Evolutionary conservation across 2,888 invertebrate genomes (phyloP).

Genomic region (Drosophila parthenogenetica): DNA sequence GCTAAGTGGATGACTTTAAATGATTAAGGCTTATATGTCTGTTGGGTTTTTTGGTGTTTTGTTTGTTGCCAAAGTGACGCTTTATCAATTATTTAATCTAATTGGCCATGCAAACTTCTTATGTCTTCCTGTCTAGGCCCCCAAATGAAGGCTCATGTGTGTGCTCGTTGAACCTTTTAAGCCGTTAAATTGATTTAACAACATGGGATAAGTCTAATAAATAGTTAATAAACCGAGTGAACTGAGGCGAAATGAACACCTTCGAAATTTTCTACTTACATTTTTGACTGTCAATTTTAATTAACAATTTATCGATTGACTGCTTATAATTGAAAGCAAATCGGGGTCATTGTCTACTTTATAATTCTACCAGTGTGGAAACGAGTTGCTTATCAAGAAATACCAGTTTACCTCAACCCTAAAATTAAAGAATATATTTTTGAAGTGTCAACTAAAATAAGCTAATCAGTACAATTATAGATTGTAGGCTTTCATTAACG

Average conservation of each 20-base stretch:
- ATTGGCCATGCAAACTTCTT: constrained; percentile 44
- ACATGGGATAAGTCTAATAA: constrained; percentile 2
- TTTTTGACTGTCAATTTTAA: too few relatives aligned
- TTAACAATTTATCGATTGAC: too few relatives aligned
- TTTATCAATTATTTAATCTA: constrained; percentile 47
- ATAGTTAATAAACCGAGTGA: constrained; percentile 26
- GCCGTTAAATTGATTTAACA: constrained; percentile 38
- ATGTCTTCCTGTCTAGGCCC: neutral
- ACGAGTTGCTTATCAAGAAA: neutral
- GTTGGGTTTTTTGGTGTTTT: constrained; percentile 21
- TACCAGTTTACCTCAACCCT: neutral
- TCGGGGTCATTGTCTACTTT: too few relatives aligned
- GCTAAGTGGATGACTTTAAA: constrained; percentile 37
- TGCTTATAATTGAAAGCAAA: too few relatives aligned
- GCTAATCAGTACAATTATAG: neutral
- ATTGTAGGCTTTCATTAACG: neutral
- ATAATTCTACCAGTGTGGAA: neutral
- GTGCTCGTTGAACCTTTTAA: constrained; percentile 20
- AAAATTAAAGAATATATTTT: neutral
- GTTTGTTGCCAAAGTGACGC: constrained; percentile 45
- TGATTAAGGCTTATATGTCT: constrained; percentile 29
- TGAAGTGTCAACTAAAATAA: too few relatives aligned
- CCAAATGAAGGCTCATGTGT: constrained; percentile 14
- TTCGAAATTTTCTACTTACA: too few relatives aligned
- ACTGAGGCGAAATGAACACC: too few relatives aligned